A percentile compares a stretch with the other conserved stretches of the same genome.
phyloP scores from a whole-genome alignment of 2,888 invertebrate species.

The Leucophenga maculata region DNA sequence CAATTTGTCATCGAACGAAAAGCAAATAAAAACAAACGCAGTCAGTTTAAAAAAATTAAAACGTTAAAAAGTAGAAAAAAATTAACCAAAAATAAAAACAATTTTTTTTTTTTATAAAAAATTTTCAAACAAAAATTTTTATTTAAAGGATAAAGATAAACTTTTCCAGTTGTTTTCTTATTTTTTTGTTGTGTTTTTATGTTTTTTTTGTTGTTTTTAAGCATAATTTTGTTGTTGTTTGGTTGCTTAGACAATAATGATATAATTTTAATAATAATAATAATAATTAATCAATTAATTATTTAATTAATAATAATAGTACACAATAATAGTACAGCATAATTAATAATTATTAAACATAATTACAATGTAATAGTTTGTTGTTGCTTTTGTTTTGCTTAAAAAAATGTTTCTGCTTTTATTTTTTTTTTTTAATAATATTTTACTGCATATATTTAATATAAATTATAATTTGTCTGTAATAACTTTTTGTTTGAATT shows the following conservation, averaged over 20 bases:
- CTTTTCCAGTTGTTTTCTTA: constrained; percentile 54
- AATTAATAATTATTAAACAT: constrained; percentile 50
- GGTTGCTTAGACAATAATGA: constrained; percentile 39
- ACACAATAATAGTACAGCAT: constrained; percentile 56
- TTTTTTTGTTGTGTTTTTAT: constrained; percentile 39
- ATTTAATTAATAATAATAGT: constrained; percentile 47
- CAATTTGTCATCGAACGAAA: neutral
- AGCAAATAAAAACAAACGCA: constrained; percentile 29
- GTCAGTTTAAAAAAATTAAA: constrained; percentile 28
- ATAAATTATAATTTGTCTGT: constrained; percentile 27
- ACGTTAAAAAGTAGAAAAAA: constrained; percentile 43
- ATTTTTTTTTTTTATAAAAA: constrained; percentile 42
- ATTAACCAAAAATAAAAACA: constrained; percentile 36
- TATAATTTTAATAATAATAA: constrained; percentile 57
- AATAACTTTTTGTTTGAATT: constrained; percentile 41
- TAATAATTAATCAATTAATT: constrained; percentile 50
- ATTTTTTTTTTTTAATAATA: constrained; percentile 32
- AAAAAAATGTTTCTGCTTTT: constrained; percentile 44
- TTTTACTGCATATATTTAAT: constrained; percentile 34
- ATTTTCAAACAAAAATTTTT: constrained; percentile 61
- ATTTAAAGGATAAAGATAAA: constrained; percentile 63
- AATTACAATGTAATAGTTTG: constrained; percentile 62
- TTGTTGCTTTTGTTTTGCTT: constrained; percentile 46
- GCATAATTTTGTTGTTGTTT: constrained; percentile 34
- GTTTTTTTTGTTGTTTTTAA: constrained; percentile 35